A percentile compares a stretch with the other conserved stretches of the same genome.
Conservation (phyloP, 1,140 invertebrate genomes). For the Kradibia gibbosae region DNA sequence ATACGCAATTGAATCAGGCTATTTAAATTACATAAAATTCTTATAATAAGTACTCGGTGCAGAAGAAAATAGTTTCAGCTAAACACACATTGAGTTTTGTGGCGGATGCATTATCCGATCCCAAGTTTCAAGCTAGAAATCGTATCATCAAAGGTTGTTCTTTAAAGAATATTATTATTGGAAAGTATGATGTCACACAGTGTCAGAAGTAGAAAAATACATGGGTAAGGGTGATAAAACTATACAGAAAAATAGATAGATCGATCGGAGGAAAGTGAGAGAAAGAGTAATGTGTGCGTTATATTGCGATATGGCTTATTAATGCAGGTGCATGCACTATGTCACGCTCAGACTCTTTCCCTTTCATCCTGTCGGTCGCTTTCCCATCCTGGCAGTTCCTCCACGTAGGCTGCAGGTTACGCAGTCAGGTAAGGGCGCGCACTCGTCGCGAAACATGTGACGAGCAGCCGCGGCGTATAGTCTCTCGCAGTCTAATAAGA, state of each 20-base stretch:
- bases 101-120: neutral
- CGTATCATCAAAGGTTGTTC: too few relatives aligned
- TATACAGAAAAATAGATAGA: neutral
- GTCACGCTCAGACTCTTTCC: neutral
- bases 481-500: slow-evolving; percentile 13
- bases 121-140: neutral
- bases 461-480: slow-evolving; percentile 50
- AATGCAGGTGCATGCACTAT: slow-evolving; percentile 61
- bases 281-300: slow-evolving; percentile 35
- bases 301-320: slow-evolving; percentile 55
- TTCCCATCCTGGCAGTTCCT: neutral
- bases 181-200: too few relatives aligned
- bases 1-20: too few relatives aligned
- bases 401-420: slow-evolving; percentile 58
- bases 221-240: neutral
- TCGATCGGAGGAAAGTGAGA: neutral
- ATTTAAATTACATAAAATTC: too few relatives aligned
- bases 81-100: too few relatives aligned
- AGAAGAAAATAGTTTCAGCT: too few relatives aligned
- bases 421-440: slow-evolving; percentile 56
- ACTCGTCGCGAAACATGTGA: slow-evolving; percentile 56
- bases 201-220: neutral
- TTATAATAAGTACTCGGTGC: too few relatives aligned
- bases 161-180: too few relatives aligned
- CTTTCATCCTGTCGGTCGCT: neutral